Percentiles rank a stretch among this genome's conserved stretches.
These are phyloP conservation scores for Pomacea canaliculata DNA, from an alignment of 2,888 invertebrate species.

Conservation along the genomic window DNA sequence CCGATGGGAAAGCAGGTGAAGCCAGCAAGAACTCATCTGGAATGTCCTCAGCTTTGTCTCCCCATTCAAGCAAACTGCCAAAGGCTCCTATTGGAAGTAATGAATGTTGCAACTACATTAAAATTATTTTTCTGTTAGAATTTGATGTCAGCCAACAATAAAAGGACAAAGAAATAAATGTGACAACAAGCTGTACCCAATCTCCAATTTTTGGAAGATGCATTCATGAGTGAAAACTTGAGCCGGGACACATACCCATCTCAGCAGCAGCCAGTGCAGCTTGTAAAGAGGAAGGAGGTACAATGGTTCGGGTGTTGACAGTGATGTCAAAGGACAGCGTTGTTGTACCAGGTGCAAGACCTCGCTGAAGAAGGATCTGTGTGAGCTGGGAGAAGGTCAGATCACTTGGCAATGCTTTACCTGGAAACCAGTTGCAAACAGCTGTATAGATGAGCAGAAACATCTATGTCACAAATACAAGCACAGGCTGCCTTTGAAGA, in stretches of 20 bases:
- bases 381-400: conserved; percentile 76
- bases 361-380: conserved; percentile 71
- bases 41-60: conserved; percentile 46
- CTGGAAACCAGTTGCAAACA: conserved; percentile 40
- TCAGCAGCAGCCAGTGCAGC: conserved; percentile 10
- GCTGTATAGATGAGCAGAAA: too few relatives aligned
- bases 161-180: too few relatives aligned
- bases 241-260: conserved; percentile 7
- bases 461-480: too few relatives aligned
- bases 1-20: conserved; percentile 66
- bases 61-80: conserved; percentile 33
- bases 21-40: conserved; percentile 59
- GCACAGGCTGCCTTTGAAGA: too few relatives aligned
- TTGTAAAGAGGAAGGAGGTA: conserved; percentile 1
- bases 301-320: conserved; percentile 27
- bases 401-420: conserved; percentile 72
- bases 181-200: too few relatives aligned
- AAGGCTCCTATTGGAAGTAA: conserved; percentile 7
- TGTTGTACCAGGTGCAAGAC: conserved; percentile 53
- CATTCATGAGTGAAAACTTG: too few relatives aligned
- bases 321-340: conserved; percentile 54
- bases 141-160: too few relatives aligned
- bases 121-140: too few relatives aligned
- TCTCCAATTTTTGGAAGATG: too few relatives aligned
- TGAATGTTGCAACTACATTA: too few relatives aligned